phyloP scores from a whole-genome alignment of 2,888 invertebrate species.

The Andrena bicolor region DNA sequence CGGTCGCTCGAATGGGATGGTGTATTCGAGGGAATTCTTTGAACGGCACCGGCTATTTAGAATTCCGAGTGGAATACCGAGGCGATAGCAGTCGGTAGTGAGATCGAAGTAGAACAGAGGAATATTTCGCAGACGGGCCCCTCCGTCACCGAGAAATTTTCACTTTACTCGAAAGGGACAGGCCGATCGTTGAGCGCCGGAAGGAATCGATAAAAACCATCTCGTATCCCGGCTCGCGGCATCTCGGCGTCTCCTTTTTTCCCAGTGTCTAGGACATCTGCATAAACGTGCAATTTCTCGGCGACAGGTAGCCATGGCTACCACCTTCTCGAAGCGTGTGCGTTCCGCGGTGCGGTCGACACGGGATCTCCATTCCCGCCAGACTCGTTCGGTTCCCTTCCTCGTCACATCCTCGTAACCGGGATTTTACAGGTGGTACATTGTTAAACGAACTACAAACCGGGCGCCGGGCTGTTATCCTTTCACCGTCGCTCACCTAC shows the following conservation, averaged over 20 bases:
- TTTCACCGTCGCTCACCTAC: constrained; percentile 1
- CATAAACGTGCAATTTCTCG: constrained; percentile 71
- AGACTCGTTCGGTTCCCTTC: constrained; percentile 41
- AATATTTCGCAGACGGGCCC: background rate
- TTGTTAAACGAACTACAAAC: constrained; percentile 36
- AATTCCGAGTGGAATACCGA: background rate
- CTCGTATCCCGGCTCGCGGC: constrained; percentile 17
- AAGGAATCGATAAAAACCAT: constrained; percentile 49
- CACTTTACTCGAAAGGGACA: constrained; percentile 23
- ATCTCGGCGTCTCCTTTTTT: constrained; percentile 21
- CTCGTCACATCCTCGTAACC: constrained; percentile 29
- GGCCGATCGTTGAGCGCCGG: constrained; percentile 25
- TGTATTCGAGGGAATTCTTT: too few species aligned
- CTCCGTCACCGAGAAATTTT: constrained; percentile 7
- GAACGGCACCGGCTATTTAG: too few species aligned
- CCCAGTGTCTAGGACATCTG: constrained; percentile 65
- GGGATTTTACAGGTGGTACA: constrained; percentile 46
- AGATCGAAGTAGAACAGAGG: background rate
- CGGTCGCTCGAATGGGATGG: too few species aligned
- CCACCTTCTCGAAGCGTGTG: constrained; percentile 29
- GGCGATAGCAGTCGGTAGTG: background rate
- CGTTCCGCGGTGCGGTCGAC: constrained; percentile 26
- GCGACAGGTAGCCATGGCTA: constrained; percentile 62
- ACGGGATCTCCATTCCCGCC: constrained; percentile 34
- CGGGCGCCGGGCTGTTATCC: constrained; percentile 34